A percentile compares a stretch with the other conserved stretches of the same genome.
Evolutionary conservation across 2,888 invertebrate genomes (phyloP).

Genomic region (Tolmerus cingulatus): DNA sequence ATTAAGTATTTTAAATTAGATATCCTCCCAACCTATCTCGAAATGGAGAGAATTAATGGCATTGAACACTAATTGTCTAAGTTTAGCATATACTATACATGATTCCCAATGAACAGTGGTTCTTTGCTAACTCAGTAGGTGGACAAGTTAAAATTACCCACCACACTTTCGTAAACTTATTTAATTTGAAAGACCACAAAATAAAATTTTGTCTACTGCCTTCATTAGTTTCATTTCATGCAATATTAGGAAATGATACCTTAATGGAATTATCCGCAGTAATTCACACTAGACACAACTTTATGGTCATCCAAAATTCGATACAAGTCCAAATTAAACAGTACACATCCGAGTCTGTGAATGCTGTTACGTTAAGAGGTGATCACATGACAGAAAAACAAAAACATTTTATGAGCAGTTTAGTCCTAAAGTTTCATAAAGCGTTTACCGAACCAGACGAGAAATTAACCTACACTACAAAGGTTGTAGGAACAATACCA

Average conservation of each 20-base stretch:
- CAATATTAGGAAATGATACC: no score
- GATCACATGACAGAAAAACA: background rate
- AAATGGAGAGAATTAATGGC: background rate
- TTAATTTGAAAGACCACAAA: no score
- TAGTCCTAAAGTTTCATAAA: background rate
- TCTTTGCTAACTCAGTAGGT: no score
- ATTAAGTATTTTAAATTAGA: no score
- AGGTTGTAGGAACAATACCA: background rate
- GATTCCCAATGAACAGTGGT: no score
- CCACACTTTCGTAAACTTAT: no score
- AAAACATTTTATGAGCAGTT: background rate
- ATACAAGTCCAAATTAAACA: background rate
- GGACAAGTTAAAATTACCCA: no score
- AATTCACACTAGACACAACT: background rate
- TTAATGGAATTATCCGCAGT: background rate
- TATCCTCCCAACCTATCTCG: background rate
- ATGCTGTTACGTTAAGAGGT: background rate
- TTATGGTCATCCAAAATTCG: background rate
- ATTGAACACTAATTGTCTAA: background rate
- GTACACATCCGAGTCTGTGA: background rate
- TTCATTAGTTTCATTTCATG: no score
- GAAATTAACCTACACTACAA: background rate
- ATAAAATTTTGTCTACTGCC: no score
- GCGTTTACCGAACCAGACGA: background rate
- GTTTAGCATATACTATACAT: no score